phyloP scores from a whole-genome alignment of 2,888 invertebrate genomes.

The Lasius platythorax region DNA sequence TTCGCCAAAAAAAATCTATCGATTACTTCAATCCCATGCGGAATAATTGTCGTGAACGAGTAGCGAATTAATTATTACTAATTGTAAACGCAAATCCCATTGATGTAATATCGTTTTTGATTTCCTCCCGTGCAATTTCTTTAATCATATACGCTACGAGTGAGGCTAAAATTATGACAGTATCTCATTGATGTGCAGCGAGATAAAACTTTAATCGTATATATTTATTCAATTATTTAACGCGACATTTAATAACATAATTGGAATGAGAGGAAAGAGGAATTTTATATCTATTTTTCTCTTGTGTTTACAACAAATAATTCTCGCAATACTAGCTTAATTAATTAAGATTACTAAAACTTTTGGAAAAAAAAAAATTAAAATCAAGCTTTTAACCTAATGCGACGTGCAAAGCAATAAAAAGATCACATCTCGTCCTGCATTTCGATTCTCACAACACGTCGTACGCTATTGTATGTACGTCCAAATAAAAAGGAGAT shows the following conservation, averaged over 20 bases:
- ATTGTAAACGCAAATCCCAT: constrained; percentile 26
- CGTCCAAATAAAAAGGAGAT: constrained; percentile 22
- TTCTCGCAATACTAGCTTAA: background rate
- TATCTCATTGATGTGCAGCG: constrained; percentile 13
- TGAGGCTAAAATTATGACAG: background rate
- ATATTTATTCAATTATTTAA: constrained; percentile 33
- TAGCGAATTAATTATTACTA: constrained; percentile 64
- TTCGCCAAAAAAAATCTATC: constrained; percentile 52
- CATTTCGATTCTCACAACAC: constrained; percentile 14
- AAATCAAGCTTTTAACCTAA: background rate
- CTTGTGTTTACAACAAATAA: background rate
- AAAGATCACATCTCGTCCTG: constrained; percentile 2
- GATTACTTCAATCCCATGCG: constrained; percentile 26
- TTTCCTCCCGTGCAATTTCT: constrained; percentile 22
- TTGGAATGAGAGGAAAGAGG: too few species aligned
- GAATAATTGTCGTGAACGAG: constrained; percentile 3
- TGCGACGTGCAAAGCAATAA: background rate
- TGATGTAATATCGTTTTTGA: constrained; percentile 28
- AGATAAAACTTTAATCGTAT: constrained; percentile 12
- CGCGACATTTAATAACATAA: background rate
- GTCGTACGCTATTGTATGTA: constrained; percentile 14
- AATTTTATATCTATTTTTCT: background rate
- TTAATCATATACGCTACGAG: background rate
- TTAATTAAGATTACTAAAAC: constrained; percentile 4
- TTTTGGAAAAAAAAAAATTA: background rate